These are phyloP conservation scores for Tenthredo mesomela DNA, from an alignment of 2,888 invertebrate genomes.

Conservation along the genomic window DNA sequence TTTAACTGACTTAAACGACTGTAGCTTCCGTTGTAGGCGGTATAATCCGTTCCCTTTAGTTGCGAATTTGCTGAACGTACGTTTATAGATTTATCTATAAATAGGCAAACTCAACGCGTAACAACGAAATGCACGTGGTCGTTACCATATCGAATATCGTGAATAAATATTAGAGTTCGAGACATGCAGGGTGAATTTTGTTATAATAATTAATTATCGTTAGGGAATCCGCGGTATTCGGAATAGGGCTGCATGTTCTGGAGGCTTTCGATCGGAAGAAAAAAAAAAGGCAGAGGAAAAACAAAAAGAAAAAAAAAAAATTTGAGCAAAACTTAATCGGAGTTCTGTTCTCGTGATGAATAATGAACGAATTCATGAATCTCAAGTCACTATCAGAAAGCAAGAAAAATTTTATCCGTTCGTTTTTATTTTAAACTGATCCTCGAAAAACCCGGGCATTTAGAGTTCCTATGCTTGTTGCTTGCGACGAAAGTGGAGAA, in stretches of 20 bases:
- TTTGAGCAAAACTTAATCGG: not conserved
- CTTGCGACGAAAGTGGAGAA: not conserved
- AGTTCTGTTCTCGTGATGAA: not conserved
- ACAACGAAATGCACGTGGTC: constrained; percentile 11
- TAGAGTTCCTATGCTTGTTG: not conserved
- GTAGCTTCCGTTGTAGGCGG: constrained; percentile 16
- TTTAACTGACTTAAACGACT: constrained; percentile 38
- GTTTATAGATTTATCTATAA: constrained; percentile 40
- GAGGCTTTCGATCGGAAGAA: not conserved
- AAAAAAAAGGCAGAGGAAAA: not conserved
- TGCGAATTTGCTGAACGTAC: constrained; percentile 27
- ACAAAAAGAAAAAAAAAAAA: not conserved
- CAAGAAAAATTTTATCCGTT: not conserved
- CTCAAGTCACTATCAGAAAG: not conserved
- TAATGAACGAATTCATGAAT: constrained; percentile 13
- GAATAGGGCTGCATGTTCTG: not conserved
- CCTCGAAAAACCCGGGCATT: not conserved
- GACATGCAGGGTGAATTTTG: not conserved
- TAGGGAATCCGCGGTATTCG: not conserved
- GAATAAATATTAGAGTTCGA: not conserved
- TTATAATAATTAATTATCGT: not conserved
- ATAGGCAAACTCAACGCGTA: not conserved
- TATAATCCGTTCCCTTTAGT: constrained; percentile 40
- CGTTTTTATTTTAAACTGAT: not conserved
- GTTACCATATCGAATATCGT: not conserved